Evolutionary conservation across 2,888 invertebrate species (phyloP).

Genomic region (Pyrrhosoma nymphula): DNA sequence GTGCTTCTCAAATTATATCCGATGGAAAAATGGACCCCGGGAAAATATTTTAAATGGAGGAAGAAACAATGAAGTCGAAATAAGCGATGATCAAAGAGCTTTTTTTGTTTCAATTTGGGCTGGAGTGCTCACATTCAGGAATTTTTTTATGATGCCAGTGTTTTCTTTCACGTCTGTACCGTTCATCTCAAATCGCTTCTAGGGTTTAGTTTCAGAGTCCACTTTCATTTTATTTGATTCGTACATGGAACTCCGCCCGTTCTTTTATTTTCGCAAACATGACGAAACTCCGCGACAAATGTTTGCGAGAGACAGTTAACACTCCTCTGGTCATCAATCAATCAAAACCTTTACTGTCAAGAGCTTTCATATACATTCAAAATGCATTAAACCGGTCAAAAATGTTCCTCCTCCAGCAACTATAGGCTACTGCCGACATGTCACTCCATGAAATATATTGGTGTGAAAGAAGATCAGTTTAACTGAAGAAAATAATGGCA

Average conservation of each 20-base stretch:
- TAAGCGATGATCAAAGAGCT: neutral
- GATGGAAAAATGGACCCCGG: neutral
- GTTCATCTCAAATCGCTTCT: neutral
- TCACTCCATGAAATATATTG: too few species aligned
- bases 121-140: neutral
- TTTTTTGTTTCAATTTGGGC: neutral
- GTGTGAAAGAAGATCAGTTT: too few species aligned
- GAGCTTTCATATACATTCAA: neutral
- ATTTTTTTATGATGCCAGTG: neutral
- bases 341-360: neutral
- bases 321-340: conserved; percentile 29
- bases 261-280: neutral
- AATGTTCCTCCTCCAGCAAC: too few species aligned
- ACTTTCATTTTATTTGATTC: neutral
- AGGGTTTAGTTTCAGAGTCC: neutral
- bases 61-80: neutral
- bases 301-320: conserved; percentile 32
- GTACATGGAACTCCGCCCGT: neutral
- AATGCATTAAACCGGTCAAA: too few species aligned
- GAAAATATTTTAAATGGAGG: neutral
- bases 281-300: conserved; percentile 18
- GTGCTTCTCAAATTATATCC: neutral
- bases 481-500: too few species aligned
- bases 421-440: too few species aligned
- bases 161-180: neutral